Evolutionary conservation across 2,888 invertebrate species (phyloP).

Genomic region (Tipula helvola): DNA sequence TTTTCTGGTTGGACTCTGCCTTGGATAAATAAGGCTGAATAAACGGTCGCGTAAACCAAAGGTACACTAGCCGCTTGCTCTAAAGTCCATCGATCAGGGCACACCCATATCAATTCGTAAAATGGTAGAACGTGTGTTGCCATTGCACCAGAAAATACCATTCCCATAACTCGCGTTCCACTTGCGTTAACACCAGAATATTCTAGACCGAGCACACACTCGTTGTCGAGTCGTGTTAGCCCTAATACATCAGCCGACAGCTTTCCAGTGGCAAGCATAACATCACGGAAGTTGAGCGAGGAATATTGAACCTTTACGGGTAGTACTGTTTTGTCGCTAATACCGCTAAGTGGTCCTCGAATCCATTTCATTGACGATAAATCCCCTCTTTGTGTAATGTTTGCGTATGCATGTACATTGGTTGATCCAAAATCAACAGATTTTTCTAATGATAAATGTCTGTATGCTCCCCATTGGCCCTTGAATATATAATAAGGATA

Average conservation of each 20-base stretch:
- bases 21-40: constrained; percentile 38
- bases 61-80: constrained; percentile 68
- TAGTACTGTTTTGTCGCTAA: constrained; percentile 46
- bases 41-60: constrained; percentile 59
- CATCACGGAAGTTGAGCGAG: constrained; percentile 38
- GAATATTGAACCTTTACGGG: constrained; percentile 49
- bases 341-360: constrained; percentile 53
- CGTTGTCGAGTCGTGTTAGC: constrained; percentile 47
- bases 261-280: constrained; percentile 89
- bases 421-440: constrained; percentile 33
- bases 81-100: constrained; percentile 59
- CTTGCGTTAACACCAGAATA: constrained; percentile 45
- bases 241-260: constrained; percentile 72
- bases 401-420: constrained; percentile 60
- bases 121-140: constrained; percentile 40
- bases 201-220: constrained; percentile 56
- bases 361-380: constrained; percentile 39
- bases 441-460: constrained; percentile 56
- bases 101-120: constrained; percentile 41
- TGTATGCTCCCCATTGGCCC: constrained; percentile 56
- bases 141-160: constrained; percentile 40
- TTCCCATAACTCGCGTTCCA: constrained; percentile 53
- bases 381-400: constrained; percentile 74
- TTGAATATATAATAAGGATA: no score
- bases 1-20: constrained; percentile 30